Evolutionary conservation across 2,113 vertebrate species (phyloP).

Genomic region (Microcebus murinus): DNA sequence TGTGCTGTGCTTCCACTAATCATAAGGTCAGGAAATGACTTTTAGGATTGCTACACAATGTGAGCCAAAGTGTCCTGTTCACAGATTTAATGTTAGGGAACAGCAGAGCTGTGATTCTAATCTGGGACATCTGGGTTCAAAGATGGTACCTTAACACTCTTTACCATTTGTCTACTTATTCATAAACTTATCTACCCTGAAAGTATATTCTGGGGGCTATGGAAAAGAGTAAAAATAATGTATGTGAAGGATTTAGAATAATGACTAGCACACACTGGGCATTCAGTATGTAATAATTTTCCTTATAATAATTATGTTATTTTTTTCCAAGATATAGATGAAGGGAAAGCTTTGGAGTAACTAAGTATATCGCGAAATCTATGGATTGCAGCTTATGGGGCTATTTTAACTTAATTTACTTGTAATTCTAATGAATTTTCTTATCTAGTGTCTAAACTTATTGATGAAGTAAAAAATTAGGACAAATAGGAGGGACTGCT

Average conservation of each 20-base stretch:
- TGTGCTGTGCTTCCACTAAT: background rate
- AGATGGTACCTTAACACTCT: background rate
- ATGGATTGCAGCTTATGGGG: background rate
- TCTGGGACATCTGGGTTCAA: background rate
- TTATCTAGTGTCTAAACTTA: background rate
- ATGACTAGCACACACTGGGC: background rate
- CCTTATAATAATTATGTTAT: background rate
- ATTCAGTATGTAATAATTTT: background rate
- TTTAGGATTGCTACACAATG: background rate
- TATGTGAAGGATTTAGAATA: background rate
- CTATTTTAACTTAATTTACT: slow-evolving; percentile 7
- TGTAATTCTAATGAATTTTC: background rate
- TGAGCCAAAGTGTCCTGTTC: background rate
- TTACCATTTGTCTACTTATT: background rate
- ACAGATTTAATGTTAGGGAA: background rate
- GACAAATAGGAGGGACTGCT: background rate
- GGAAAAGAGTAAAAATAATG: background rate
- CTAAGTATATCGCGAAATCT: background rate
- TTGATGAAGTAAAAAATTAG: background rate
- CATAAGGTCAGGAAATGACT: background rate
- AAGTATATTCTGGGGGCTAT: background rate
- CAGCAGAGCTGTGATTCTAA: background rate
- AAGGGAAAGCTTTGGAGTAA: background rate
- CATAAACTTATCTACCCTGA: background rate
- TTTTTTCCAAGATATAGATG: background rate